Conservation (phyloP, 2,888 invertebrate species). For the Drosophila antonietae region DNA sequence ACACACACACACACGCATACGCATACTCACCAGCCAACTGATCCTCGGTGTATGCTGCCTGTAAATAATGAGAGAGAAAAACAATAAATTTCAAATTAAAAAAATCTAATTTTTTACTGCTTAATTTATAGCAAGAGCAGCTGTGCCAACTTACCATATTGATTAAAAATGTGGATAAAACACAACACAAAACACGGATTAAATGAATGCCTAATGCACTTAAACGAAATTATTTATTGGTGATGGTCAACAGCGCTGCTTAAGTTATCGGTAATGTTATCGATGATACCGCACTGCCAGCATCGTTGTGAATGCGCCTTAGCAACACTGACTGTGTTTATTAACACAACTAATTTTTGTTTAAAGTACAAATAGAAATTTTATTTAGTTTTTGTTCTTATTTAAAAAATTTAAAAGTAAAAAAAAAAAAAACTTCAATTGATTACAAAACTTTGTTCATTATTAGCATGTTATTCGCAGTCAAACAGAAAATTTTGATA, state of each 20-base stretch:
- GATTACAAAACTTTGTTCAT: too few species aligned
- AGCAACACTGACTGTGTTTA: constrained; percentile 19
- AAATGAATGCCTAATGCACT: constrained; percentile 59
- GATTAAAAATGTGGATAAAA: constrained; percentile 60
- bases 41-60: constrained; percentile 95
- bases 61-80: constrained; percentile 75
- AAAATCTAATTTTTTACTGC: constrained; percentile 7
- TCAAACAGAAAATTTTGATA: too few species aligned
- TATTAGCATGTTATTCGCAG: too few species aligned
- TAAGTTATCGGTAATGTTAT: constrained; percentile 33
- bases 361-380: background rate
- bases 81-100: constrained; percentile 25
- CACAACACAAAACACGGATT: constrained; percentile 73
- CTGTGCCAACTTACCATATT: constrained; percentile 61
- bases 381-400: background rate
- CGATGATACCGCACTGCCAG: constrained; percentile 24
- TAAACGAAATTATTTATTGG: constrained; percentile 51
- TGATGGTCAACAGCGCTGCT: constrained; percentile 26
- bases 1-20: constrained; percentile 11
- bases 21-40: constrained; percentile 94
- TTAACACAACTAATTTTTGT: background rate
- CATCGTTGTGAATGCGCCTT: background rate
- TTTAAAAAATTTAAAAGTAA: background rate
- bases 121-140: background rate
- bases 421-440: too few species aligned